A percentile compares a stretch with the other conserved stretches of the same genome.
These are phyloP conservation scores for Chauna torquata DNA, from an alignment of 2,113 vertebrate genomes.

Conservation along the genomic window DNA sequence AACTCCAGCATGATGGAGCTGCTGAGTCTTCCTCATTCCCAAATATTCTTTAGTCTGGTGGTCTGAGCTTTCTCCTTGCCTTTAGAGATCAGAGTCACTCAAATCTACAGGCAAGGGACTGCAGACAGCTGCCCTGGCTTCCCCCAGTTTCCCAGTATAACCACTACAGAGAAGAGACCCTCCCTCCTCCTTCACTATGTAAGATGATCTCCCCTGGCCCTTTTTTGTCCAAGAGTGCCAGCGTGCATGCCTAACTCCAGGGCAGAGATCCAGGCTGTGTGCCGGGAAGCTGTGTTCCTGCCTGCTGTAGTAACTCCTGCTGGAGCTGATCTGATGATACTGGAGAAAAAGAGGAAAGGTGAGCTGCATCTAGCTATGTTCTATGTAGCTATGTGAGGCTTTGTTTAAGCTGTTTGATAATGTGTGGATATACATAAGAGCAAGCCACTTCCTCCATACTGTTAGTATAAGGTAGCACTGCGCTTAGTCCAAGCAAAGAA, in stretches of 20 bases:
- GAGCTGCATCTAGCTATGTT: not conserved
- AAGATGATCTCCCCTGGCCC: accelerated
- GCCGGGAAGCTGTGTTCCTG: not conserved
- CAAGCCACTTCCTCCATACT: not conserved
- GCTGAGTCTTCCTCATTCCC: not conserved
- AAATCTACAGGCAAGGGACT: not conserved
- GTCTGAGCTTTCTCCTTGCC: not conserved
- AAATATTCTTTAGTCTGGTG: not conserved
- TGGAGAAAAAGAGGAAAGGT: not conserved
- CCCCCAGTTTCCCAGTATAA: not conserved
- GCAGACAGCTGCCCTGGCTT: not conserved
- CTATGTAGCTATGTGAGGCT: too few relatives aligned
- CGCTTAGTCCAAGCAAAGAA: not conserved
- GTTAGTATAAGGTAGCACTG: not conserved
- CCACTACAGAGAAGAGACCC: not conserved
- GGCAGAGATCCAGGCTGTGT: not conserved
- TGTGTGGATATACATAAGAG: not conserved
- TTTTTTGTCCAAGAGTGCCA: not conserved
- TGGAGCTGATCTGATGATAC: not conserved
- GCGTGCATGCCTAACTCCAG: not conserved
- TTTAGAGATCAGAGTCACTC: accelerated
- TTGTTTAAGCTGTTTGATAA: not conserved
- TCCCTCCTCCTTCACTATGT: not conserved
- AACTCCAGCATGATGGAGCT: not conserved
- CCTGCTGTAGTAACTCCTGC: not conserved